These are phyloP conservation scores for Chlorodrepanis virens DNA, from an alignment of 2,113 vertebrate genomes.

Conservation along the genomic window DNA sequence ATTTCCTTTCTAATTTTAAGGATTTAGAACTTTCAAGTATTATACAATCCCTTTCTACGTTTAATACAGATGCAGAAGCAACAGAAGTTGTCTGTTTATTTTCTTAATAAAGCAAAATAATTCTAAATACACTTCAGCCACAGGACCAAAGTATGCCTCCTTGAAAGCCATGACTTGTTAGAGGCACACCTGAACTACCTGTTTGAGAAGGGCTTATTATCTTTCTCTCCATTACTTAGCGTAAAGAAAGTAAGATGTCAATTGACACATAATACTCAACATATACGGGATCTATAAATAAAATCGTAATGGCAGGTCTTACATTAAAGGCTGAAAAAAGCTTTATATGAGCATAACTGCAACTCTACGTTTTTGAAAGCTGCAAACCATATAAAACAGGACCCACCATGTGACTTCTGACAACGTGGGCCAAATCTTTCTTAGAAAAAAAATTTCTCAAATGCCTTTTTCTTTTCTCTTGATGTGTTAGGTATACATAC, in stretches of 20 bases:
- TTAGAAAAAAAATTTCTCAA: neutral
- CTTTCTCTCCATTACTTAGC: neutral
- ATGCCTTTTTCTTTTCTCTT: neutral
- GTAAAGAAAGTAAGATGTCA: neutral
- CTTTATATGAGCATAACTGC: neutral
- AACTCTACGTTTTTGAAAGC: neutral
- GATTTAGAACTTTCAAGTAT: neutral
- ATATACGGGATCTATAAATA: neutral
- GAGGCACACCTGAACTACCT: neutral
- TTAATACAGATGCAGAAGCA: neutral
- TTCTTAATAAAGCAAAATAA: neutral
- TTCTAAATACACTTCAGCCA: neutral
- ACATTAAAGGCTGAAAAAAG: neutral
- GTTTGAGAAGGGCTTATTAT: neutral
- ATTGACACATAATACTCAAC: neutral
- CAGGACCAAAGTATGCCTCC: neutral
- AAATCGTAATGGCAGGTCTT: neutral
- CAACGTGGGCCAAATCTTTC: neutral
- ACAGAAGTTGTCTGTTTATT: neutral
- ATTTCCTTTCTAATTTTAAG: neutral
- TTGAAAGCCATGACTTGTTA: neutral
- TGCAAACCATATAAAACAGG: neutral
- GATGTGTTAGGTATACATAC: conserved; percentile 59
- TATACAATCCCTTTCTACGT: neutral
- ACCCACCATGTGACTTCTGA: neutral